These are phyloP conservation scores for Contarinia nasturtii DNA, from an alignment of 1,140 invertebrate species.

Conservation along the genomic window DNA sequence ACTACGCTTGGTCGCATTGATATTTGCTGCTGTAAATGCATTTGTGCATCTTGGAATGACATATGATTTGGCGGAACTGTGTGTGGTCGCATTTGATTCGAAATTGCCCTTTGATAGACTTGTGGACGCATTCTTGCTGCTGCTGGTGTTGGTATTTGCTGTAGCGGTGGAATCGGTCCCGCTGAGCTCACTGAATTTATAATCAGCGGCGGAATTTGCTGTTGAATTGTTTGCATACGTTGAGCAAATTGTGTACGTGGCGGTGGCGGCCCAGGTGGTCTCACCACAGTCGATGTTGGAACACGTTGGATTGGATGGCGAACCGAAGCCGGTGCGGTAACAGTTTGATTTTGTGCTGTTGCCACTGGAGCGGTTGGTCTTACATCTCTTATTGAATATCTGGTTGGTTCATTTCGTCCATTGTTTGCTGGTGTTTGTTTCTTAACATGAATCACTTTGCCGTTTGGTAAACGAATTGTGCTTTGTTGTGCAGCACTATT, in stretches of 20 bases:
- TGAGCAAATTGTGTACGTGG: not conserved
- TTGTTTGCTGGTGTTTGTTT: slow-evolving; percentile 9
- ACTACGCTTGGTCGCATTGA: not conserved
- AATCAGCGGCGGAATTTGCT: too few relatives aligned
- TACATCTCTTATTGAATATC: too few relatives aligned
- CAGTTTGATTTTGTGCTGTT: slow-evolving; percentile 1
- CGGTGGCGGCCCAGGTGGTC: slow-evolving; percentile 1
- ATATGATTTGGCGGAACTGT: too few relatives aligned
- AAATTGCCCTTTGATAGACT: too few relatives aligned
- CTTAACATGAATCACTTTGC: slow-evolving; percentile 21
- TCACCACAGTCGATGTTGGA: not conserved
- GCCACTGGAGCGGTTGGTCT: slow-evolving; percentile 2
- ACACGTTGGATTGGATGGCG: not conserved
- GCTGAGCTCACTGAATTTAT: too few relatives aligned
- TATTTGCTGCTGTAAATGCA: slow-evolving; percentile 3
- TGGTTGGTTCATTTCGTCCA: too few relatives aligned
- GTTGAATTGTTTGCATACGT: too few relatives aligned
- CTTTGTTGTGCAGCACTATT: slow-evolving; percentile 22
- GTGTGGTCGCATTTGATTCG: too few relatives aligned
- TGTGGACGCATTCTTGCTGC: too few relatives aligned
- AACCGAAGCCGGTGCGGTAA: not conserved
- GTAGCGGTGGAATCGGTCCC: too few relatives aligned
- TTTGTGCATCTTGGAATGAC: slow-evolving; percentile 1
- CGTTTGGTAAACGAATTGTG: slow-evolving; percentile 20
- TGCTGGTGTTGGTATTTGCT: slow-evolving; percentile 4